Evolutionary conservation across 2,888 invertebrate genomes (phyloP).

Genomic region (Xanthorhoe spadicearia): DNA sequence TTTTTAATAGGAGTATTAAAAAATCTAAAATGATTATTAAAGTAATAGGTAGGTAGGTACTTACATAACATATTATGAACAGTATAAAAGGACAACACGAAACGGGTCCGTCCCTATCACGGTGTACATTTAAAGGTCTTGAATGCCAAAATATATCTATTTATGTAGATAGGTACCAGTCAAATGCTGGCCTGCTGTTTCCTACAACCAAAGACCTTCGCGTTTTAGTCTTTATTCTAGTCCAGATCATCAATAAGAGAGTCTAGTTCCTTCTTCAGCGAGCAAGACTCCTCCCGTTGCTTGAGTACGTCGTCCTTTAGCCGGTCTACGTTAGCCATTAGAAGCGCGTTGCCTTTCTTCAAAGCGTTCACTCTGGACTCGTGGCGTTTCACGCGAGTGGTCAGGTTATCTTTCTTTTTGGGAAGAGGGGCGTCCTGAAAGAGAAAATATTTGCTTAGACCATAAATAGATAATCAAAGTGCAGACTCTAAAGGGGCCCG

Average conservation of each 20-base stretch:
- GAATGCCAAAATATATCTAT: no score
- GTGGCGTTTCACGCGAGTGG: conserved; percentile 88
- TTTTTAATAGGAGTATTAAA: no score
- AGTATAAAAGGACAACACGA: no score
- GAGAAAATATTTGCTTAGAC: not conserved
- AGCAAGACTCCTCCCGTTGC: conserved; percentile 91
- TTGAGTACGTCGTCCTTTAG: conserved; percentile 93
- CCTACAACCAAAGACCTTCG: not conserved
- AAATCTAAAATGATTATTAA: no score
- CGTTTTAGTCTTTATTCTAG: conserved; percentile 54
- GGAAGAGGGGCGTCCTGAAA: conserved; percentile 87
- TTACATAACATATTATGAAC: no score
- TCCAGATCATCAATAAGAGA: conserved; percentile 94
- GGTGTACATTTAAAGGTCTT: no score
- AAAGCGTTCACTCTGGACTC: conserved; percentile 91
- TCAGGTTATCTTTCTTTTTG: conserved; percentile 87
- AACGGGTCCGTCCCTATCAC: no score
- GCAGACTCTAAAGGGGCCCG: no score
- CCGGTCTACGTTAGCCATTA: conserved; percentile 94
- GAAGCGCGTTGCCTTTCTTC: conserved; percentile 94
- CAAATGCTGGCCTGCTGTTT: not conserved
- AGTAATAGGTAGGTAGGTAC: no score
- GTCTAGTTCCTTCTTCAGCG: conserved; percentile 93
- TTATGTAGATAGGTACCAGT: no score
- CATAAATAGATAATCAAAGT: no score